phyloP scores from a whole-genome alignment of 2,797 vertebrate species.

The Dermochelys coriacea region DNA sequence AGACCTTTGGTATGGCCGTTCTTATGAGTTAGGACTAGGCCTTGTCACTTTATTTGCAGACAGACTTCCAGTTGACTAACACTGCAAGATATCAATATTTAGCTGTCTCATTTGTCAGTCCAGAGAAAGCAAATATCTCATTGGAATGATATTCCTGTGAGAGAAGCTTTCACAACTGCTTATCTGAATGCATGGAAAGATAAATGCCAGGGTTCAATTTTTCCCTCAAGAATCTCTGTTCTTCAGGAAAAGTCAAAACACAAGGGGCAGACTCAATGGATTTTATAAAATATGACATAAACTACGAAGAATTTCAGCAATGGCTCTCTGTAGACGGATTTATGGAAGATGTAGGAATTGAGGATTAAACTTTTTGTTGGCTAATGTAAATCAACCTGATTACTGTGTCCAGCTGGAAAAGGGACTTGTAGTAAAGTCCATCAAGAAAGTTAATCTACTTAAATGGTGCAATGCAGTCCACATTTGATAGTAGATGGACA shows the following conservation, averaged over 20 bases:
- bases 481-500: constrained; percentile 30
- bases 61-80: constrained; percentile 32
- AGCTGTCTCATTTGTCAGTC: constrained; percentile 57
- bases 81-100: constrained; percentile 49
- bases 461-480: constrained; percentile 46
- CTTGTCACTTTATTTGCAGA: constrained; percentile 46
- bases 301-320: constrained; percentile 70
- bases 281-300: constrained; percentile 79
- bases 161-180: constrained; percentile 56
- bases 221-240: constrained; percentile 60
- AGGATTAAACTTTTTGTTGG: constrained; percentile 63
- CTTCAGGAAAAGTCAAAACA: constrained; percentile 66
- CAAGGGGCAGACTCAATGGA: constrained; percentile 45
- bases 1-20: too few relatives aligned
- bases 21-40: neutral
- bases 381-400: constrained; percentile 54
- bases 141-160: constrained; percentile 58
- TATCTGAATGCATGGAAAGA: constrained; percentile 34
- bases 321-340: constrained; percentile 67
- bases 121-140: constrained; percentile 50
- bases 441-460: constrained; percentile 61
- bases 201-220: constrained; percentile 26
- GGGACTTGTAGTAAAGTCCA: constrained; percentile 36
- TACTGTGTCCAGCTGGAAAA: constrained; percentile 71
- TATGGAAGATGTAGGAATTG: constrained; percentile 55